Percentiles rank a stretch among this genome's conserved stretches.
These are phyloP conservation scores for Melanocharis versteri DNA, from an alignment of 2,113 vertebrate species.

Conservation along the genomic window DNA sequence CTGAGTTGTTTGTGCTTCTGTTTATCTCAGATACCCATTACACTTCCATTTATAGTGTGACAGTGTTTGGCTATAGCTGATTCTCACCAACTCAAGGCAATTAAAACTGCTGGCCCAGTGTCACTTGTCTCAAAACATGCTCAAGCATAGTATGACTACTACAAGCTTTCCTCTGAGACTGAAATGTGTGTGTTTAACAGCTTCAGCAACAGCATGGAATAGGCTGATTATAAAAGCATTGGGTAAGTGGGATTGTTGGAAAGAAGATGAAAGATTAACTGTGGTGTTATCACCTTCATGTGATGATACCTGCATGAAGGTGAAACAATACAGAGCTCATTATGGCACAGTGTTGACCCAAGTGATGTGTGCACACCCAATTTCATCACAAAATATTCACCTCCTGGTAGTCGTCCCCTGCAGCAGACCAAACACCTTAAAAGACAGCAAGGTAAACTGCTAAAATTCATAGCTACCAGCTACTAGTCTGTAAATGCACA, in stretches of 20 bases:
- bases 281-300: neutral
- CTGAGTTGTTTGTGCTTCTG: slow-evolving; percentile 49
- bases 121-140: slow-evolving; percentile 39
- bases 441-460: neutral
- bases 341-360: neutral
- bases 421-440: neutral
- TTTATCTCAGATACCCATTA: slow-evolving; percentile 50
- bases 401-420: neutral
- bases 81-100: slow-evolving; percentile 55
- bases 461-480: neutral
- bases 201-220: neutral
- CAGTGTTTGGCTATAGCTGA: slow-evolving; percentile 48
- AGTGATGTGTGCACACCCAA: neutral
- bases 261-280: neutral
- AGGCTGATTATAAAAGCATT: neutral
- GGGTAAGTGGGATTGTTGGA: neutral
- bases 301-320: neutral
- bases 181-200: neutral
- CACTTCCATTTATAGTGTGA: slow-evolving; percentile 50
- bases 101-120: slow-evolving; percentile 49
- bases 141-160: neutral
- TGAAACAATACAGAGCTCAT: neutral
- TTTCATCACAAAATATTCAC: neutral
- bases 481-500: neutral
- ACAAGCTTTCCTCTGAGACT: neutral